Evolutionary conservation across 1,140 invertebrate genomes (phyloP), one percentile per base, ranked within the genome.

Genomic region (Steinernema khuongi): DNA sequence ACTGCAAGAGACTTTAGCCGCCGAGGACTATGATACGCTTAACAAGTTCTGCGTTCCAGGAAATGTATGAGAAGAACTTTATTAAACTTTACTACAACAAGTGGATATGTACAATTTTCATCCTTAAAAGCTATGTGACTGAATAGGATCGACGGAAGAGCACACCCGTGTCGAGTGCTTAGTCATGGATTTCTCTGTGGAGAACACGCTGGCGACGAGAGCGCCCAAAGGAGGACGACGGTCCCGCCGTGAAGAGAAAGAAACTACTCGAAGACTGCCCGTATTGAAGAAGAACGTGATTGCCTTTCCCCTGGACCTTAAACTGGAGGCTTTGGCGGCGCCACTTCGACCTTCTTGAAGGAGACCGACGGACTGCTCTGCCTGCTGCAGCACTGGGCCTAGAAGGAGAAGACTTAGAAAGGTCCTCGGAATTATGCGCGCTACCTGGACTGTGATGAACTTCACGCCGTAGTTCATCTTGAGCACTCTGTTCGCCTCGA

Each of bases 361-460:
- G 50, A 60, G 11, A 60, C 50, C 22, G 50, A 60, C 11, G 50
- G 50, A 26, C 50, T 60, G 50, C 50, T 60, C 26, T 60, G 50
- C 19, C 50, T 7, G 50, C 50, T 60, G 50, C 50, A 60, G 50
- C 50, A 60, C 26, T 60, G 50, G 50, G 50, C 50, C 50, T 60
- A 22, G 19, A 60, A 60, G 22, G 26, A 22, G 26, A 22, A 7
- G 22, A 22, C 14, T 60, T 7, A 60, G 19, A 14, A 14, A 22
- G 14, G 72, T 33, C 32, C 18, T 30, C 41, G 66, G 29, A 1
- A 31, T 69, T n/a, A 41, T 32, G 50, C 66, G 33, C 19, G 36
- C 67, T 1, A 67, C 78, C 69, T 79, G 77, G 28, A 79, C 74
- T 19, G 77, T 79, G 1, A 79, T 74, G 74, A 71, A 79, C 18